Conservation (phyloP, 2,888 invertebrate genomes). For the Synanthedon andrenaeformis region DNA sequence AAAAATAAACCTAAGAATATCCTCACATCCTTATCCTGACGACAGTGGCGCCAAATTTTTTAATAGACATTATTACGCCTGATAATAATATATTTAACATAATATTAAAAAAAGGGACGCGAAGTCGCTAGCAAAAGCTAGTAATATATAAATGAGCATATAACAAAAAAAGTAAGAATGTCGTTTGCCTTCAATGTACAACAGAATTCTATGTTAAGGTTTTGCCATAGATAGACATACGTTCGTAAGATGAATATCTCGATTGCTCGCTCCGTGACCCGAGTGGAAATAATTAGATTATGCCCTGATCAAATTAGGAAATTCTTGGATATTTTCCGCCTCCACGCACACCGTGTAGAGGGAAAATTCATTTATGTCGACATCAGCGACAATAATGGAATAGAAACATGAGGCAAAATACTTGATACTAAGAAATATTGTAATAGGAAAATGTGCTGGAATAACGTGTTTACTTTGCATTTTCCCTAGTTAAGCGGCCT, state of each 20-base stretch:
- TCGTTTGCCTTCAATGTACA: too few species aligned
- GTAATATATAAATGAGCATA: too few species aligned
- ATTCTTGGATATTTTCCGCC: constrained; percentile 45
- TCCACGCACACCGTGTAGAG: constrained; percentile 24
- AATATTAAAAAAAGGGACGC: too few species aligned
- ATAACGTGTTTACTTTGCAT: not conserved
- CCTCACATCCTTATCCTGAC: too few species aligned
- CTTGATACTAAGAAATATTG: not conserved
- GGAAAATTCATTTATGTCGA: constrained; percentile 29
- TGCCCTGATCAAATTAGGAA: constrained; percentile 53
- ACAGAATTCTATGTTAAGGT: too few species aligned
- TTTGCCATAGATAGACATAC: not conserved
- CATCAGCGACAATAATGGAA: constrained; percentile 15
- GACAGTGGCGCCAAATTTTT: too few species aligned
- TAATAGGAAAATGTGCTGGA: not conserved
- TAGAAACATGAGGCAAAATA: constrained; percentile 1
- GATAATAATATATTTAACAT: too few species aligned
- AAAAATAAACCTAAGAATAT: too few species aligned
- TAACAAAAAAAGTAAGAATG: too few species aligned
- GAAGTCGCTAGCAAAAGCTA: too few species aligned
- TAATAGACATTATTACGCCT: too few species aligned
- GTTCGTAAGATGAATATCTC: constrained; percentile 1
- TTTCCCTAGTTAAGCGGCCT: not conserved
- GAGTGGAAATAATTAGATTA: constrained; percentile 50
- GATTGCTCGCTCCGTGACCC: constrained; percentile 18